Conservation (phyloP, 2,797 vertebrate species). For the Hozukius guyotensis region DNA sequence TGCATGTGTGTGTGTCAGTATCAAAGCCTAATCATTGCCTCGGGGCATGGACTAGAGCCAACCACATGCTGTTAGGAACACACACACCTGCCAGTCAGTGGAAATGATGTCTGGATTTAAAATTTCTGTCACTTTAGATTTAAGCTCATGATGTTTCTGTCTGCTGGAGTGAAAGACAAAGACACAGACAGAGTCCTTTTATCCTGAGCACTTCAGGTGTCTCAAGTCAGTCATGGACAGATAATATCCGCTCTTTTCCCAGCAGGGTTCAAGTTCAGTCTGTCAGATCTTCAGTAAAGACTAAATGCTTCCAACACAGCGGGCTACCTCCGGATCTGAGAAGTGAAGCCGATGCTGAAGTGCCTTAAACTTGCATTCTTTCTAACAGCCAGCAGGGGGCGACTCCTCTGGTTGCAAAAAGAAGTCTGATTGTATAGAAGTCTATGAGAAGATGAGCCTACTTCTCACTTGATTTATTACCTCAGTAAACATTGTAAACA, state of each 20-base stretch:
- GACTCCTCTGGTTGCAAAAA: too few species aligned
- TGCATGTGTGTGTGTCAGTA: slow-evolving; percentile 2
- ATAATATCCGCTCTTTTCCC: neutral
- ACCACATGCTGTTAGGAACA: neutral
- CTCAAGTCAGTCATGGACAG: neutral
- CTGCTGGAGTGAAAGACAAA: neutral
- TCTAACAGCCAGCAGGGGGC: too few species aligned
- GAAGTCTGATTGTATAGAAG: too few species aligned
- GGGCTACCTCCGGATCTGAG: too few species aligned
- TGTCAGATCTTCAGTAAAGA: neutral
- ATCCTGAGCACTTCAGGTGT: neutral
- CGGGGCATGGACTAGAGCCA: neutral
- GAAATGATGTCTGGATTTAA: neutral
- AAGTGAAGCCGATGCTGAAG: too few species aligned
- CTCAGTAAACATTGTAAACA: too few species aligned
- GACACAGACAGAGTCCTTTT: neutral
- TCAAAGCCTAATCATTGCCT: neutral
- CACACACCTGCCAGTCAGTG: neutral
- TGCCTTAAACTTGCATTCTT: fast-evolving
- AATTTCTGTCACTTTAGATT: neutral
- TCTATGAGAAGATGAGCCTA: too few species aligned
- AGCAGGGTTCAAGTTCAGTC: neutral
- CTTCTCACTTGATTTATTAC: too few species aligned
- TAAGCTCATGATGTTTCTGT: neutral
- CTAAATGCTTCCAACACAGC: neutral